Base-by-base conservation (phyloP, 2,113 vertebrate species). In the Nycticryphes semicollaris region DNA sequence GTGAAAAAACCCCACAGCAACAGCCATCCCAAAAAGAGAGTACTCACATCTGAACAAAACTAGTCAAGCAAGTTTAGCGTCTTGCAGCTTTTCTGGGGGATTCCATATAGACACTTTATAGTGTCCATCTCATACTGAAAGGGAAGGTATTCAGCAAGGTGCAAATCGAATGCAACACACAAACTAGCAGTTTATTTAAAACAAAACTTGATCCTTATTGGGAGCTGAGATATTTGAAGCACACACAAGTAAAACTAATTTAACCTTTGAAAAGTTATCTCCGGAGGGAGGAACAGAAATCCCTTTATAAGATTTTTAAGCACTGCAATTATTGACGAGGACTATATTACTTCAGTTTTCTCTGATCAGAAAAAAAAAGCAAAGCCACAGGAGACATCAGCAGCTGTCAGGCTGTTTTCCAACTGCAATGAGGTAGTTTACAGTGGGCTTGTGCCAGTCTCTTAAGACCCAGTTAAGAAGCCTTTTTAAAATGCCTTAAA, bases 401-500 rank as follows among this genome's bases (percentile, higher is more conserved):
- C 98, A 98, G 97, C 98, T 98, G 98, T 98, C 98, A 98, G 97
- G 92, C 97, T 96, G 97, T 98, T 99, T 98, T 98, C 98, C 97
- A 97, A 97, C 97, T 96, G 97, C 96, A 98, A 96, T 97, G 97
- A 98, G 97, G 97, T 98, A 98, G 98, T 98, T 98, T 98, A 98
- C 97, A 97, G 98, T 96, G 92, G 97, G 98, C 94, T 96, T 97
- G 96, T 95, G 96, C 97, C 97, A 97, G 97, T 98, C 98, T 98
- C 98, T 97, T 97, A 97, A 98, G 98, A 98, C 98, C 97, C 97
- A 98, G 98, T 98, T 98, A 98, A 98, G 98, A 98, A 98, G 97
- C 96, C 98, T 98, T 98, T 98, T 99, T 98, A 98, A 99, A 98
- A 98, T 96, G 97, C 98, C 98, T 98, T 96, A 98, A 98, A 98